phyloP scores from a whole-genome alignment of 1,140 invertebrate species.

The Potamilus streckersoni region DNA sequence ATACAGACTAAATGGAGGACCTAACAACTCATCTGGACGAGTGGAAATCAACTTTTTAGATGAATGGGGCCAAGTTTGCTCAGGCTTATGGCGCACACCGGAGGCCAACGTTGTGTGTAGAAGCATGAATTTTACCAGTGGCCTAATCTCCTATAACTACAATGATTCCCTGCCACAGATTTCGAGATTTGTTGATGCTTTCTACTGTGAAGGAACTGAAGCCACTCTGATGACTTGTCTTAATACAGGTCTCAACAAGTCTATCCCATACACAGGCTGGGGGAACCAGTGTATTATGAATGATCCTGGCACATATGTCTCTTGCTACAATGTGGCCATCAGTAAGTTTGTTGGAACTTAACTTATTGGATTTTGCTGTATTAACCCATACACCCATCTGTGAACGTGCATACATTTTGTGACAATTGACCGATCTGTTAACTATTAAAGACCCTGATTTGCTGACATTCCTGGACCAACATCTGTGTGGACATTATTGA shows the following conservation, averaged over 20 bases:
- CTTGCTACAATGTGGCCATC: conserved; percentile 30
- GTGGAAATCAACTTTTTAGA: conserved; percentile 79
- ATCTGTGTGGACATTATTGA: not conserved
- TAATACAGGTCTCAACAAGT: conserved; percentile 34
- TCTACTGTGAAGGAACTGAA: conserved; percentile 33
- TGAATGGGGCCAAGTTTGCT: conserved; percentile 78
- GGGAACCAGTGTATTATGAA: conserved; percentile 15
- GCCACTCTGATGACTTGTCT: conserved; percentile 29
- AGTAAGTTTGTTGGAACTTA: conserved; percentile 13
- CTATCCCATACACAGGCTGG: conserved; percentile 5
- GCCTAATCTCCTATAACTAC: conserved; percentile 13
- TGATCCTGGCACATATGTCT: conserved; percentile 26
- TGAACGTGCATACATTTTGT: not conserved
- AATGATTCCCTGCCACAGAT: conserved; percentile 16
- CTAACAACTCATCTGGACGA: conserved; percentile 68
- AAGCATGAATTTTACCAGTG: conserved; percentile 23
- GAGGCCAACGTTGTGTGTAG: conserved; percentile 72
- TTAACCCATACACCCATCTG: not conserved
- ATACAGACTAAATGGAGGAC: conserved; percentile 40
- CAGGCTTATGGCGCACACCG: conserved; percentile 78
- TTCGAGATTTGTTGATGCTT: conserved; percentile 27
- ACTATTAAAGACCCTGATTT: not conserved
- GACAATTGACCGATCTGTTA: not conserved
- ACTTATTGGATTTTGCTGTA: not conserved
- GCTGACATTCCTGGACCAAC: not conserved